Evolutionary conservation across 2,888 invertebrate genomes (phyloP).

Genomic region (Holacanthella duospinosa): DNA sequence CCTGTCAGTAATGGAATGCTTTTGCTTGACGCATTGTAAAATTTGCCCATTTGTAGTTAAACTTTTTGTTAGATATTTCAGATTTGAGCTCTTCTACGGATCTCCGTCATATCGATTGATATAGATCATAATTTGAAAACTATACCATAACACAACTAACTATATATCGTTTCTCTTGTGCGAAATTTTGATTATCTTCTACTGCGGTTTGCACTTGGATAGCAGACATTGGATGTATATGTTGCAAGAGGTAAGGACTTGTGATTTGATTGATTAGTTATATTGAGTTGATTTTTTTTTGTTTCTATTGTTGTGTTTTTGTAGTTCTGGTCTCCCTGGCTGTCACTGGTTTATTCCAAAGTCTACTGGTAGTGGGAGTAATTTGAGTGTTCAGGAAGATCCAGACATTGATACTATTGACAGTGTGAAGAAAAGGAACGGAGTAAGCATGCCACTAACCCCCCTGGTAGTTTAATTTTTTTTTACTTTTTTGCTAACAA

Average conservation of each 20-base stretch:
- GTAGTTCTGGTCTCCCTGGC: conserved; percentile 31
- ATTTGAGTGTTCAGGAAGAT: conserved; percentile 14
- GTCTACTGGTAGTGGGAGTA: conserved; percentile 19
- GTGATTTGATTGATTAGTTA: background rate
- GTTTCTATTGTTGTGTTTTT: background rate
- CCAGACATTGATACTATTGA: conserved; percentile 20
- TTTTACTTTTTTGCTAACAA: background rate
- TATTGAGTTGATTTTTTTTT: too few species aligned
- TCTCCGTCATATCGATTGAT: too few species aligned
- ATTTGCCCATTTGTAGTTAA: too few species aligned
- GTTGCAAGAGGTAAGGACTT: conserved; percentile 28
- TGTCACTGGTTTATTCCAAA: conserved; percentile 27
- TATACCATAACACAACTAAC: too few species aligned
- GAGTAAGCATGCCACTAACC: conserved; percentile 30
- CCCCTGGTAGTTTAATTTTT: conserved; percentile 19
- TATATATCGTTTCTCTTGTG: background rate
- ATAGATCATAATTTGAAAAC: too few species aligned
- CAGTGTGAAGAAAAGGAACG: conserved; percentile 12
- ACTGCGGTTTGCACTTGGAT: conserved; percentile 5
- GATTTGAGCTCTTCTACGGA: too few species aligned
- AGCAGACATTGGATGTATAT: conserved; percentile 35
- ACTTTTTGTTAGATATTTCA: too few species aligned
- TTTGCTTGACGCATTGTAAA: too few species aligned
- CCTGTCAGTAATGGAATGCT: too few species aligned
- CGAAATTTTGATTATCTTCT: background rate